A percentile compares a stretch with the other conserved stretches of the same genome.
These are phyloP conservation scores for Eucidaris tribuloides DNA, from an alignment of 35 echinoderm and acorn worm genomes.

Conservation along the genomic window DNA sequence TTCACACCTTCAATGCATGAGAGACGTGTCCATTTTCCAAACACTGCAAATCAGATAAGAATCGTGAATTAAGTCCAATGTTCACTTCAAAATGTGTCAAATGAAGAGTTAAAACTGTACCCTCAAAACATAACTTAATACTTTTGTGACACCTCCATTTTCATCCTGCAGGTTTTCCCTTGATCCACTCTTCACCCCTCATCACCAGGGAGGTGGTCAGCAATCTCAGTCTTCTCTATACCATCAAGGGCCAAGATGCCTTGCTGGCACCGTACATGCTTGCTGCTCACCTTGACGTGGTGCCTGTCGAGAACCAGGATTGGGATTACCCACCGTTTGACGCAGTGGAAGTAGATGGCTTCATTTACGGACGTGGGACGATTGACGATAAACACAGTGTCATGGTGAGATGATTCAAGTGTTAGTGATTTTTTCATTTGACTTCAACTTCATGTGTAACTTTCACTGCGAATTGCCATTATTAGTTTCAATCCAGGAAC, in stretches of 20 bases:
- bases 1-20: background rate
- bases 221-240: slow-evolving; percentile 80
- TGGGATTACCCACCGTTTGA: slow-evolving; percentile 94
- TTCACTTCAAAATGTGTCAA: background rate
- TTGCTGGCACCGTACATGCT: slow-evolving; percentile 81
- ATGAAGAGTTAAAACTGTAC: background rate
- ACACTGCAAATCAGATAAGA: background rate
- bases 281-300: slow-evolving; percentile 86
- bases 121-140: background rate
- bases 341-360: slow-evolving; percentile 71
- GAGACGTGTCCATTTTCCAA: background rate
- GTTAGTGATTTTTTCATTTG: no score
- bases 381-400: slow-evolving; percentile 93
- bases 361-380: slow-evolving; percentile 91
- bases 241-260: slow-evolving; percentile 57
- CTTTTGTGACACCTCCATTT: background rate
- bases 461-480: no score
- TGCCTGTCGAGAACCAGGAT: slow-evolving; percentile 73
- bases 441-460: no score
- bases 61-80: background rate
- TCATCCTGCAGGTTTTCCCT: slow-evolving; percentile 59
- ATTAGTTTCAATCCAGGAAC: no score
- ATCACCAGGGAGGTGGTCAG: slow-evolving; percentile 64
- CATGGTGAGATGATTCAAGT: slow-evolving; percentile 82
- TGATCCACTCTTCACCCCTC: slow-evolving; percentile 63